Evolutionary conservation across 2,797 vertebrate species (phyloP).

Genomic region (Sebastiscus albofasciatus): DNA sequence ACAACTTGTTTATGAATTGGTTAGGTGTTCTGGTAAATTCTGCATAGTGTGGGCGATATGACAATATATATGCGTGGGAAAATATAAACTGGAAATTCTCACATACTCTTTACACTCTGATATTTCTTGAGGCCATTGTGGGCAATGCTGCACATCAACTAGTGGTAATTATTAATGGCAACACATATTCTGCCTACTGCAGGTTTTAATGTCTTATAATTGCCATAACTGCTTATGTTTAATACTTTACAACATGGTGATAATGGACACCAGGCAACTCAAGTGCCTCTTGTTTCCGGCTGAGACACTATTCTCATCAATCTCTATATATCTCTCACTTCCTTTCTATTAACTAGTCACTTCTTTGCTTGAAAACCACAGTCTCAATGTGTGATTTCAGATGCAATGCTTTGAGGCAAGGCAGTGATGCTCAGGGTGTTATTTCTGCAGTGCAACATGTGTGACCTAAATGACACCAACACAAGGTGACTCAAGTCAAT

Average conservation of each 20-base stretch:
- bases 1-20: not conserved
- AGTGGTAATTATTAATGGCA: not conserved
- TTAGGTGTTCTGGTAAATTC: slow-evolving; percentile 1
- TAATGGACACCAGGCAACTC: not conserved
- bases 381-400: not conserved
- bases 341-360: not conserved
- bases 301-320: not conserved
- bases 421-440: not conserved
- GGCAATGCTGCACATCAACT: not conserved
- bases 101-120: not conserved
- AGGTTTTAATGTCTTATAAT: not conserved
- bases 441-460: not conserved
- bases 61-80: not conserved
- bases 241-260: not conserved
- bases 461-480: slow-evolving; percentile 10
- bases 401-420: not conserved
- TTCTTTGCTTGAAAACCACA: not conserved
- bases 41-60: not conserved
- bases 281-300: not conserved
- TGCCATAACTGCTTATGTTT: not conserved
- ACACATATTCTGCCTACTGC: too few species aligned
- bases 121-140: not conserved
- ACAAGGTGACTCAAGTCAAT: slow-evolving; percentile 41
- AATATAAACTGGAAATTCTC: not conserved
- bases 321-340: not conserved